These are phyloP conservation scores for Lonchura striata DNA, from an alignment of 2,113 vertebrate species.

Conservation along the genomic window DNA sequence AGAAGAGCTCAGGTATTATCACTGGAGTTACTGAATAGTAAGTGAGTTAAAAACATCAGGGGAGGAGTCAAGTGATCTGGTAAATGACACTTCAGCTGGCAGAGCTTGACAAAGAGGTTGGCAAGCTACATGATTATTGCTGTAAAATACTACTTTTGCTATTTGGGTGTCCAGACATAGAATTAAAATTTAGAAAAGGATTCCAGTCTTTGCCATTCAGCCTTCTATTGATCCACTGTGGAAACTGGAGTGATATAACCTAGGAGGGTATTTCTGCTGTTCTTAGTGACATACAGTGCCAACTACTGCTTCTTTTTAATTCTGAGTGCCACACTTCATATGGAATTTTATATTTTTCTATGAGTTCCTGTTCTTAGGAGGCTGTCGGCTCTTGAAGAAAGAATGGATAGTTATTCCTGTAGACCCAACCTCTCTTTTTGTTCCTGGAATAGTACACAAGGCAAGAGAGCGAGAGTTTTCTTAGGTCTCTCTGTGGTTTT, in stretches of 20 bases:
- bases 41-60: background rate
- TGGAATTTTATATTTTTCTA: background rate
- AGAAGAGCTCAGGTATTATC: background rate
- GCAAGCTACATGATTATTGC: background rate
- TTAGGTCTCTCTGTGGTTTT: background rate
- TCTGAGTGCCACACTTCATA: background rate
- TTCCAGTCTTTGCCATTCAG: background rate
- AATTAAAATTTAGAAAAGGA: background rate
- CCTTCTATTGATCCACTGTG: background rate
- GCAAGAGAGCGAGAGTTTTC: accelerated
- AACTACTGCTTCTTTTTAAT: background rate
- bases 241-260: background rate
- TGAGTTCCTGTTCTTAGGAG: background rate
- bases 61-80: background rate
- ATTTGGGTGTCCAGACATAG: background rate
- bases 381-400: background rate
- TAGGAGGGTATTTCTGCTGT: background rate
- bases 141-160: background rate
- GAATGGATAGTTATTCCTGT: background rate
- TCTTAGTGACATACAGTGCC: background rate
- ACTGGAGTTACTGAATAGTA: background rate
- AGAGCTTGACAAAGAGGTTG: background rate
- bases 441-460: background rate
- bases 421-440: background rate
- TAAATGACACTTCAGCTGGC: background rate